Evolutionary conservation across 1,140 invertebrate genomes (phyloP), one percentile per base, ranked within the genome.

Genomic region (Proctacanthus coquilletti): DNA sequence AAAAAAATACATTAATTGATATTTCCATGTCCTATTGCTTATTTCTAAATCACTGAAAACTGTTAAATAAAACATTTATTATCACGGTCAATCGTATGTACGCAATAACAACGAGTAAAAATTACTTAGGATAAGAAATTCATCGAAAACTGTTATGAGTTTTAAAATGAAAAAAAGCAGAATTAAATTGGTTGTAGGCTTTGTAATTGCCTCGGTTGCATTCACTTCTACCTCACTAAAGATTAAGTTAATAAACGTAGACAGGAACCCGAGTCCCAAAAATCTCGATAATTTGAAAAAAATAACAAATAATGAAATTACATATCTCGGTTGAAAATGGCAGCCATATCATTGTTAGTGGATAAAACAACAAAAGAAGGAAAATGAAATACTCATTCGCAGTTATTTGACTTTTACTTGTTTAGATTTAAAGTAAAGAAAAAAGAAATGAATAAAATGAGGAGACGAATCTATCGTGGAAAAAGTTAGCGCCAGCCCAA

Each of bases 261-360:
- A n/a, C n/a, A n/a, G n/a, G n/a, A n/a, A n/a, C n/a, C n/a, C n/a
- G n/a, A n/a, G n/a, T n/a, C n/a, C 15, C 15, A 29, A 29, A 29
- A 8, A 25, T 25, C n/a, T 25, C 6, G n/a, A 25, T 25, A 29
- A 29, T 29, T 29, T 29, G n/a, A 25, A n/a, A 8, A 8, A 25
- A n/a, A 8, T 25, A 6, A 25, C 23, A 14, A 29, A 29, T 29
- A 29, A 4, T 29, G n/a, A 8, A 29, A 13, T 29, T 13, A 29
- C 27, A 29, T 29, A 29, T 29, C 27, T 29, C 15, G 15, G n/a
- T 29, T 29, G 27, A 13, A 29, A 29, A 29, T 29, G n/a, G 27
- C 27, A 29, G 27, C 27, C 27, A 29, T 29, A 29, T 29, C 27
- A 29, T 29, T 29, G 27, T 29, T 29, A 29, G 4, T 29, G n/a